Conservation (phyloP, 2,113 vertebrate genomes). For the Elephantulus edwardii region DNA sequence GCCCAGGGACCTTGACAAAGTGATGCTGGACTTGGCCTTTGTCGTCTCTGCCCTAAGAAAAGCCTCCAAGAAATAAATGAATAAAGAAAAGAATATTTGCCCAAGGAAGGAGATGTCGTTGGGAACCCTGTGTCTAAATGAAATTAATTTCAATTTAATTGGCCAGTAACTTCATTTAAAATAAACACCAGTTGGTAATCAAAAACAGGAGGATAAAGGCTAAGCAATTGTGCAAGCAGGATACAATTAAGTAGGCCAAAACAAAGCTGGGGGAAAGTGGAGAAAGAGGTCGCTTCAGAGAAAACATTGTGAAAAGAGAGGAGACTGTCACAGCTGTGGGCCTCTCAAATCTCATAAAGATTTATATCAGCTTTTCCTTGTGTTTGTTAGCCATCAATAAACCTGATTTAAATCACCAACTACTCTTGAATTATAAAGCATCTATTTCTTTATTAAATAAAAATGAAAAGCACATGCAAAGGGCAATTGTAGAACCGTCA, state of each 20-base stretch:
- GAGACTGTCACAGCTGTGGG: background rate
- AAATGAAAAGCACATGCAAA: conserved; percentile 43
- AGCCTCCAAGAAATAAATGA: background rate
- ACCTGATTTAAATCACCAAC: conserved; percentile 42
- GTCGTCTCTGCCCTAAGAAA: conserved; percentile 21
- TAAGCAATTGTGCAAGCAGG: conserved; percentile 50
- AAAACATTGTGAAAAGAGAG: background rate
- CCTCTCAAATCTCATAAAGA: conserved; percentile 9
- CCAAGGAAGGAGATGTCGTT: conserved; percentile 10
- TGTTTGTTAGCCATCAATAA: conserved; percentile 26
- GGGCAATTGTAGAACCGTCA: conserved; percentile 25
- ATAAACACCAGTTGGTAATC: conserved; percentile 63
- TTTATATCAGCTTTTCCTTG: conserved; percentile 33
- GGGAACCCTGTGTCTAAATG: conserved; percentile 34
- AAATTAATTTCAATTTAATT: conserved; percentile 61
- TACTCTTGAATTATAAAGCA: conserved; percentile 52
- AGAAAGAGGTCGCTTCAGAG: conserved; percentile 3
- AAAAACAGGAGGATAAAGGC: conserved; percentile 49
- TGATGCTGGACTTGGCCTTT: background rate
- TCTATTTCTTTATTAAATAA: conserved; percentile 51
- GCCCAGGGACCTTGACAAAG: background rate
- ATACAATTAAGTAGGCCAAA: conserved; percentile 44
- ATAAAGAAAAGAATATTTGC: background rate
- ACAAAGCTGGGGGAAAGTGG: conserved; percentile 28
- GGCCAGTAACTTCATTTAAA: conserved; percentile 50